Base-by-base conservation (phyloP, 2,888 invertebrate genomes). In the Phymatocera aterrima region DNA sequence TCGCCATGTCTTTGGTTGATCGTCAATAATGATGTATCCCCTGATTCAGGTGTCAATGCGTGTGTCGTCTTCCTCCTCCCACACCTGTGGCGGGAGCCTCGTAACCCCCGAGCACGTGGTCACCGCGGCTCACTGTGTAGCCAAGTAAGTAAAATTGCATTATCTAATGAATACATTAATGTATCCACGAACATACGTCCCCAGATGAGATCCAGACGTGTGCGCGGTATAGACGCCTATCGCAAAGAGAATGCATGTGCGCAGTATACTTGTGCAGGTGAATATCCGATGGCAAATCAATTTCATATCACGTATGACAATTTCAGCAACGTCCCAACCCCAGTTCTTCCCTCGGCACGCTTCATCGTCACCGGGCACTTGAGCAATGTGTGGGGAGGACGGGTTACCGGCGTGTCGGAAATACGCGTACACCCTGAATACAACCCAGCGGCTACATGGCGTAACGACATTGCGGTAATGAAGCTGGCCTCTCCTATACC, bases 361-460 rank as follows among this genome's bases (percentile, higher is more conserved):
- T 78, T 78, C 77, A 24, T 78, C 51, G 68, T 78, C n/a, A 78
- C 65, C 15, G 77, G 77, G 10, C 77, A 78, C 12, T 37, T 54
- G 37, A 40, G 24, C 2, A 78, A 78, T 68, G 12, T 21, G 2
- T 34, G 1, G 4, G 77, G 79, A 8, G 77, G 79, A 10, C 65
- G 68, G 15, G 18, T 48, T 10, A 79, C 77, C 34, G 21, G 24
- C 40, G 21, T 80, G 46, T 24, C 64, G 46, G 78, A 80, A n/a
- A 48, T 78, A 15, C 65, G 77, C 34, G 48, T 78, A 1, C 68
- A 78, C 12, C 77, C 77, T 8, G 51, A 78, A 8, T 78, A 78
- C 2, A 1, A 21, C 4, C 0, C 18, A 2, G 0, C 24, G 1
- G 1, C 18, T 8, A 12, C 18, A 6, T 68, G 65, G 65, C 10